Evolutionary conservation across 2,888 invertebrate genomes (phyloP).

Genomic region (Euspilapteryx auroguttella): DNA sequence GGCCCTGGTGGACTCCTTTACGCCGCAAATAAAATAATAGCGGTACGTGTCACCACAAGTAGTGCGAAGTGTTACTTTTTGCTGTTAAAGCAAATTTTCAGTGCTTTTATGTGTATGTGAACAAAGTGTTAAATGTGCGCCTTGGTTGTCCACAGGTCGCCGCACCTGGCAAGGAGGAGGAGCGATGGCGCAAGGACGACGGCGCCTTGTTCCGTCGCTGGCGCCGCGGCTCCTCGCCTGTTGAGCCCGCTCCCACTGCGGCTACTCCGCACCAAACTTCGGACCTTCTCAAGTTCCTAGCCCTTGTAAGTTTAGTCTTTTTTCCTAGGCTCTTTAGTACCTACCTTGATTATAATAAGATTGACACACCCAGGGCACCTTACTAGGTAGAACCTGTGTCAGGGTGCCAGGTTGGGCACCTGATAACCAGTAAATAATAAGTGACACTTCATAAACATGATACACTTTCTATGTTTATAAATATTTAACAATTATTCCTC

Average conservation of each 20-base stretch:
- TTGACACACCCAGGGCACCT: too few species aligned
- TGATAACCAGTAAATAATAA: too few species aligned
- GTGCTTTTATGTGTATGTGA: background rate
- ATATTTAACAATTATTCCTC: too few species aligned
- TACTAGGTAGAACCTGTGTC: too few species aligned
- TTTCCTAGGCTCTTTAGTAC: too few species aligned
- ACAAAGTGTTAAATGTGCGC: constrained; percentile 24
- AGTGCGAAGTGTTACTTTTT: constrained; percentile 16
- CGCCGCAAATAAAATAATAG: constrained; percentile 52
- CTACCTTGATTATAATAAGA: too few species aligned
- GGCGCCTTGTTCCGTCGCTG: constrained; percentile 48
- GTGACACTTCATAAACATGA: too few species aligned
- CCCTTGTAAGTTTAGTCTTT: constrained; percentile 67
- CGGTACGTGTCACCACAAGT: too few species aligned
- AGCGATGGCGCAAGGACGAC: constrained; percentile 51
- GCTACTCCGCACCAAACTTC: constrained; percentile 34
- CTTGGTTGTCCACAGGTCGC: constrained; percentile 54
- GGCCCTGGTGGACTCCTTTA: constrained; percentile 52
- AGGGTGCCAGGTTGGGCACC: too few species aligned
- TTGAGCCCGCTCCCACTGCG: constrained; percentile 19
- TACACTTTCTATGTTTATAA: too few species aligned
- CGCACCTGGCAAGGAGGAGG: constrained; percentile 50
- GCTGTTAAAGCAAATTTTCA: too few species aligned
- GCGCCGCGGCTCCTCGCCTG: constrained; percentile 31
- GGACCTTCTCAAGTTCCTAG: constrained; percentile 71